Evolutionary conservation across 1,140 invertebrate genomes (phyloP).

Genomic region (Hydropsyche tenuis): DNA sequence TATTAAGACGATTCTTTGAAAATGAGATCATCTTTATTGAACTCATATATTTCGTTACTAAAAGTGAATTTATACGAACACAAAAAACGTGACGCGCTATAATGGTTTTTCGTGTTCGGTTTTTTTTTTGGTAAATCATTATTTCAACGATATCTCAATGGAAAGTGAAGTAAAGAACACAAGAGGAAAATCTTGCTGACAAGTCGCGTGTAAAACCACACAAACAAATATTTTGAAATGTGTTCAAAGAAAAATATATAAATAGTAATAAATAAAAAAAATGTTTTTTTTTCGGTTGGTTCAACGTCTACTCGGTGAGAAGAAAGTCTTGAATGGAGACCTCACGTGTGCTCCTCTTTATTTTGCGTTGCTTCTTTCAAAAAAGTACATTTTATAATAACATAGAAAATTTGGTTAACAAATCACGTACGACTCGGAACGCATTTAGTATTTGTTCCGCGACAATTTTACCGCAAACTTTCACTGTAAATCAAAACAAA

Average conservation of each 20-base stretch:
- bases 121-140: not conserved
- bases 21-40: not conserved
- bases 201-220: too few relatives aligned
- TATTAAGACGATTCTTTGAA: too few relatives aligned
- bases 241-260: not conserved
- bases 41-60: not conserved
- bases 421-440: constrained; percentile 24
- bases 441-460: constrained; percentile 14
- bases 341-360: constrained; percentile 22
- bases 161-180: constrained; percentile 15
- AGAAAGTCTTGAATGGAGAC: constrained; percentile 7
- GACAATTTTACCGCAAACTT: constrained; percentile 11
- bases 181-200: not conserved
- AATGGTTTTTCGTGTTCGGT: constrained; percentile 6
- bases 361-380: not conserved
- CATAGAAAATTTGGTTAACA: constrained; percentile 17
- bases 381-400: constrained; percentile 1
- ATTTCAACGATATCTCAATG: not conserved
- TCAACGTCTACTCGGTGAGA: not conserved
- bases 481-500: not conserved
- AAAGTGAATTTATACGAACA: not conserved
- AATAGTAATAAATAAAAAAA: too few relatives aligned
- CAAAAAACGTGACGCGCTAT: constrained; percentile 1
- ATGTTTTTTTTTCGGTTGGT: not conserved
- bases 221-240: constrained; percentile 10